Evolutionary conservation across 2,113 vertebrate species (phyloP).

Genomic region (Crotalus horridus): DNA sequence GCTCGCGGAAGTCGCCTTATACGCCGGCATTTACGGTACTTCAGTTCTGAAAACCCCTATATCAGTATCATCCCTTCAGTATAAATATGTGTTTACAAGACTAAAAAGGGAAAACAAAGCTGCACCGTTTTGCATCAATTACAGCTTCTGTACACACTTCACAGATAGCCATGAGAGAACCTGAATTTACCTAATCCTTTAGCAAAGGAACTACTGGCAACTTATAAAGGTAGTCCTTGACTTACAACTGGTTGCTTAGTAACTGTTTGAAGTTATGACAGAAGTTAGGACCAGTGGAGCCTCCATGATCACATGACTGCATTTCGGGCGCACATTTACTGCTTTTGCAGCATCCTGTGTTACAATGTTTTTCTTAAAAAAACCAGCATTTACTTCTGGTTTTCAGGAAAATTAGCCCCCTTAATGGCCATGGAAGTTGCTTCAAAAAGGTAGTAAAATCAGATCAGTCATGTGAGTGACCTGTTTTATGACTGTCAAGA

Average conservation of each 20-base stretch:
- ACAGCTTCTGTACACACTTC: neutral
- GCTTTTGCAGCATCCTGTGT: neutral
- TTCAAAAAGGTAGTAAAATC: neutral
- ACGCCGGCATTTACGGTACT: too few species aligned
- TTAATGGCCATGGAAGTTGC: neutral
- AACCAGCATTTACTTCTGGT: neutral
- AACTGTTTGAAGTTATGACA: neutral
- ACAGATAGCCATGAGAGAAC: neutral
- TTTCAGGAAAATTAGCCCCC: neutral
- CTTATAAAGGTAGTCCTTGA: neutral
- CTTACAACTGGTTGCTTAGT: neutral
- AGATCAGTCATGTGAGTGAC: neutral
- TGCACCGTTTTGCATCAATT: neutral
- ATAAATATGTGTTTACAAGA: neutral
- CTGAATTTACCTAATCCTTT: neutral
- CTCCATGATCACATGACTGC: neutral
- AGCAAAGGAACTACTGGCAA: neutral
- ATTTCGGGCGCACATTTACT: neutral
- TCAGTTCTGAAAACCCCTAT: neutral
- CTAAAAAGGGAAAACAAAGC: neutral
- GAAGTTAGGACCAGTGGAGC: neutral
- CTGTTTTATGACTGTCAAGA: neutral
- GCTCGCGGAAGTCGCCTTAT: too few species aligned
- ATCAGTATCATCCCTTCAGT: neutral
- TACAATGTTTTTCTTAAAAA: neutral